These are phyloP conservation scores for Drosophila punjabiensis DNA, from an alignment of 1,140 invertebrate species.

Conservation along the genomic window DNA sequence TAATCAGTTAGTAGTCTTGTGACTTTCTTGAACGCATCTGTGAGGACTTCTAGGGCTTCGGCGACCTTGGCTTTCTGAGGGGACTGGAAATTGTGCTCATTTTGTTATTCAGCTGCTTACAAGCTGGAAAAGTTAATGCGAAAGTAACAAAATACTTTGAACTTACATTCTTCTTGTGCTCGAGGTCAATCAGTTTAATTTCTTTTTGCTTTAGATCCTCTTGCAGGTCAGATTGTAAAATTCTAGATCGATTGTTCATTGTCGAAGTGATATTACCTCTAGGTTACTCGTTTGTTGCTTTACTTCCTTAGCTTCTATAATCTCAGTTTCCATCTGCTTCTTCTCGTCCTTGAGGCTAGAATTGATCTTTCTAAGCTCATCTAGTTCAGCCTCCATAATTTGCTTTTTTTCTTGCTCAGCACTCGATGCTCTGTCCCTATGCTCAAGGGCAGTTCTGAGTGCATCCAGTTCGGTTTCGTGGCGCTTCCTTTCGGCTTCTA, in stretches of 20 bases:
- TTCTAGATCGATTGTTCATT: neutral
- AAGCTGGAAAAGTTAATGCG: neutral
- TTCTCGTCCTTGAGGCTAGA: neutral
- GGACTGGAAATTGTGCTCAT: neutral
- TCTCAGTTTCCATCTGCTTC: neutral
- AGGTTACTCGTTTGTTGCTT: neutral
- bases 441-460: neutral
- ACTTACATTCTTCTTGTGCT: constrained; percentile 4
- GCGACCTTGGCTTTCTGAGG: neutral
- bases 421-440: neutral
- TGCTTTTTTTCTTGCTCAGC: neutral
- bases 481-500: neutral
- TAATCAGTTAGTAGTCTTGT: too few relatives aligned
- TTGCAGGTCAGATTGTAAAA: neutral
- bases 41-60: neutral
- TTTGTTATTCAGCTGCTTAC: neutral
- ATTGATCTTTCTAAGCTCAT: neutral
- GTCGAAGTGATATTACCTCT: neutral
- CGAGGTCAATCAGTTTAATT: neutral
- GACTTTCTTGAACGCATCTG: too few relatives aligned
- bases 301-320: neutral
- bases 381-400: neutral
- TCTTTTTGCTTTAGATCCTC: neutral
- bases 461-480: neutral
- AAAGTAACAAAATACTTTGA: neutral